Evolutionary conservation across 2,113 vertebrate species (phyloP).

Genomic region (Helogale parvula): DNA sequence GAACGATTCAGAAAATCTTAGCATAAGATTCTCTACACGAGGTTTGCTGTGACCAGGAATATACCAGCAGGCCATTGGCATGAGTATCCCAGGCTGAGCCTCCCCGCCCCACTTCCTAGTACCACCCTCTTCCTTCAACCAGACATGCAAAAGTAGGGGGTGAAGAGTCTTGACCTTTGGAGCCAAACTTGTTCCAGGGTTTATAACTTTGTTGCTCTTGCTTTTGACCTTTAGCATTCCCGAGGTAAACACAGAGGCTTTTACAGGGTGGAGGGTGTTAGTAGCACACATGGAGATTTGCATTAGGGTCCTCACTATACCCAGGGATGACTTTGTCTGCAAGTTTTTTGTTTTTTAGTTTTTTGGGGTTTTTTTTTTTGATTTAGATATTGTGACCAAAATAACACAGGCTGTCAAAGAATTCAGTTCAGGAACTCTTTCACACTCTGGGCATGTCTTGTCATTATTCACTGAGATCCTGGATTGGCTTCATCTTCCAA

Average conservation of each 20-base stretch:
- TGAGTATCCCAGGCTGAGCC: not conserved
- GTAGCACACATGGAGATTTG: not conserved
- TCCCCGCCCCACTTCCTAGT: not conserved
- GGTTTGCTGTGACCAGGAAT: not conserved
- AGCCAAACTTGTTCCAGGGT: too few species aligned
- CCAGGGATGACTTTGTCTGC: not conserved
- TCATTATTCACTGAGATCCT: not conserved
- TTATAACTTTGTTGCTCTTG: not conserved
- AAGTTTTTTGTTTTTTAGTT: not conserved
- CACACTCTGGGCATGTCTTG: not conserved
- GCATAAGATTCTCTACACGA: not conserved
- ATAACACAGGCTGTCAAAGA: not conserved
- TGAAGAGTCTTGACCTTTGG: not conserved
- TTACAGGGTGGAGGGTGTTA: rapidly evolving
- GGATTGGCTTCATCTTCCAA: not conserved
- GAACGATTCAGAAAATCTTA: not conserved
- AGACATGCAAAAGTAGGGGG: not conserved
- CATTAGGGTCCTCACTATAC: not conserved
- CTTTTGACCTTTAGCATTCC: not conserved
- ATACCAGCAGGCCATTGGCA: rapidly evolving
- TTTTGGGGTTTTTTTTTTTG: too few species aligned
- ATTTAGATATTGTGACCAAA: not conserved
- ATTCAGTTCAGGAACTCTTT: not conserved
- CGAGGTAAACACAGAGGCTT: not conserved
- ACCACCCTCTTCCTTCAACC: not conserved